A percentile compares a stretch with the other conserved stretches of the same genome.
These are phyloP conservation scores for Pseudococcus longispinus DNA, from an alignment of 2,888 invertebrate species.

Conservation along the genomic window DNA sequence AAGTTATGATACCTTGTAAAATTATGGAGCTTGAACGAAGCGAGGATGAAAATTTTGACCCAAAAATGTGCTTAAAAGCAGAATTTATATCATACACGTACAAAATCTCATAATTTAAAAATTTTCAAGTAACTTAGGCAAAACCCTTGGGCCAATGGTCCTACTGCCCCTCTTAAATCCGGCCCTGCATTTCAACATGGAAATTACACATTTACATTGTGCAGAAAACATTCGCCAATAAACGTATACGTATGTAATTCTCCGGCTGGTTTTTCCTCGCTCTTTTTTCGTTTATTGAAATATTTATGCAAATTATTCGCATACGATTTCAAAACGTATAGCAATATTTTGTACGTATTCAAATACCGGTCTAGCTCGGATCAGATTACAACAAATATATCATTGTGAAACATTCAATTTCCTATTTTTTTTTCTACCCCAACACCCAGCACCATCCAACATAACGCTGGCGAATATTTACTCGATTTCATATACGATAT, in stretches of 20 bases:
- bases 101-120: too few relatives aligned
- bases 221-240: background rate
- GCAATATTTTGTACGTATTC: background rate
- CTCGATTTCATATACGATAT: background rate
- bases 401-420: slow-evolving; percentile 23
- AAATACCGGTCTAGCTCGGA: background rate
- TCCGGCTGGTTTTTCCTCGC: background rate
- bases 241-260: background rate
- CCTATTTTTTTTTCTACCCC: background rate
- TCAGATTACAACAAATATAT: slow-evolving; percentile 13
- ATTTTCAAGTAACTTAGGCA: too few relatives aligned
- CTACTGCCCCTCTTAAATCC: too few relatives aligned
- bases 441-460: background rate
- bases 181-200: background rate
- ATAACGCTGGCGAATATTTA: background rate
- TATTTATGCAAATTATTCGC: slow-evolving; percentile 21
- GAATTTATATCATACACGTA: too few relatives aligned
- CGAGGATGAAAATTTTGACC: too few relatives aligned
- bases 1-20: too few relatives aligned
- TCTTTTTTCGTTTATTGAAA: background rate
- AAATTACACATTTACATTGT: background rate
- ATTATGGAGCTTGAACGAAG: too few relatives aligned
- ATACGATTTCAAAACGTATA: background rate
- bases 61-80: too few relatives aligned
- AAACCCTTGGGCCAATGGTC: too few relatives aligned